Percentiles rank a stretch among this genome's conserved stretches.
Evolutionary conservation across 1,140 invertebrate species (phyloP).

Genomic region (Drosophila yakuba): DNA sequence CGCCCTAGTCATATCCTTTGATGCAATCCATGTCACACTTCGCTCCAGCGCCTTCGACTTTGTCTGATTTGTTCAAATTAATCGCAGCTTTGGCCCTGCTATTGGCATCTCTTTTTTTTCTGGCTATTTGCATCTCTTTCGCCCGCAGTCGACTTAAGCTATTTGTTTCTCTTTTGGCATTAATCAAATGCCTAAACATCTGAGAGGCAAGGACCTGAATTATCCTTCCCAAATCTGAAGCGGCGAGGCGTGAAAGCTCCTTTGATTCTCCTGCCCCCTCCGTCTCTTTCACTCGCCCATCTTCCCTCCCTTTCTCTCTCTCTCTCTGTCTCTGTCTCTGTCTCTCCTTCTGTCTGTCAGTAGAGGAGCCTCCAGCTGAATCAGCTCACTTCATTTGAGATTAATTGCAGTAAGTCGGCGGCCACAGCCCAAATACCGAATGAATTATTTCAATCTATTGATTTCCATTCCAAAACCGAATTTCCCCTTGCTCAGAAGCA

Average conservation of each 20-base stretch:
- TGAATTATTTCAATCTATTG: constrained; percentile 64
- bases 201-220: constrained; percentile 12
- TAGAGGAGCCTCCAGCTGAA: constrained; percentile 24
- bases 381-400: constrained; percentile 68
- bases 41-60: constrained; percentile 13
- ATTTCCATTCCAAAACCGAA: constrained; percentile 24
- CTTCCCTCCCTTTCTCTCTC: not conserved
- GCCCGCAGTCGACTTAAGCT: not conserved
- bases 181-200: constrained; percentile 63
- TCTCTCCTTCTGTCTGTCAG: not conserved
- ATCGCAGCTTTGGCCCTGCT: constrained; percentile 25
- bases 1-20: constrained; percentile 16
- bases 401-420: constrained; percentile 58
- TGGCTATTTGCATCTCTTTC: constrained; percentile 5
- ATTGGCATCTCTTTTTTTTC: constrained; percentile 9
- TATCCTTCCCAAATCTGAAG: constrained; percentile 36
- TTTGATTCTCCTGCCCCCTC: constrained; percentile 5
- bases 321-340: not conserved
- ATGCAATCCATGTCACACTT: constrained; percentile 14
- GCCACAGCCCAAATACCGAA: constrained; percentile 38
- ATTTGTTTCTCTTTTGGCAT: constrained; percentile 46
- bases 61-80: constrained; percentile 25
- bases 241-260: constrained; percentile 60
- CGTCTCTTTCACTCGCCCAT: not conserved
- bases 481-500: too few species aligned